Evolutionary conservation across 2,797 vertebrate genomes (phyloP).

Genomic region (Sebastes melanostomus): DNA sequence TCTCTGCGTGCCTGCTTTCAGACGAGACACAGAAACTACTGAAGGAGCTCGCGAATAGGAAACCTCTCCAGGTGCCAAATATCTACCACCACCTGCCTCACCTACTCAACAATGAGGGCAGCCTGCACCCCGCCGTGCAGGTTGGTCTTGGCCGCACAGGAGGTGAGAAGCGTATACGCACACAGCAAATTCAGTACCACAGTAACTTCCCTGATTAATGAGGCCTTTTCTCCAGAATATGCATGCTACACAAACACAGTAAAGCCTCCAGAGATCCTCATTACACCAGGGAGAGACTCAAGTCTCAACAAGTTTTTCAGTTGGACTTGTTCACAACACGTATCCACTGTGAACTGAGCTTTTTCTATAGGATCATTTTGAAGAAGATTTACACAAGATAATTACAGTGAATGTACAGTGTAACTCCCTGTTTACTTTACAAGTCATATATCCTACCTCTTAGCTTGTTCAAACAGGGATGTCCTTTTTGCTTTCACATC

Average conservation of each 20-base stretch:
- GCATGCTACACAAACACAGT: slow-evolving; percentile 11
- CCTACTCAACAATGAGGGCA: slow-evolving; percentile 95
- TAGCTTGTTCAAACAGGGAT: neutral
- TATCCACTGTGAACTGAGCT: slow-evolving; percentile 14
- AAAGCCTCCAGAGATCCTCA: slow-evolving; percentile 19
- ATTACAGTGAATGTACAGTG: neutral
- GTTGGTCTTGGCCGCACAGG: slow-evolving; percentile 93
- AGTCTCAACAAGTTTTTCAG: slow-evolving; percentile 46
- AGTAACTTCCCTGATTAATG: neutral
- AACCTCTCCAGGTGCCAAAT: slow-evolving; percentile 97
- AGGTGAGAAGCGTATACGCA: slow-evolving; percentile 79
- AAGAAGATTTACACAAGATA: neutral
- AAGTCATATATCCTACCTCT: neutral
- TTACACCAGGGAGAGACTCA: slow-evolving; percentile 18
- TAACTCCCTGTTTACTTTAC: neutral
- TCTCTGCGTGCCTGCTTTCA: slow-evolving; percentile 59
- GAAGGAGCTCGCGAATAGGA: slow-evolving; percentile 92
- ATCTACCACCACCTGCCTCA: slow-evolving; percentile 99
- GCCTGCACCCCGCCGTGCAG: slow-evolving; percentile 95
- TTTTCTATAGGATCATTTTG: neutral
- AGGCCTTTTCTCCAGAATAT: neutral
- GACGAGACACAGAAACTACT: slow-evolving; percentile 96
- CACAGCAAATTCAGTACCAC: neutral
- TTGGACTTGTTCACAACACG: slow-evolving; percentile 23
- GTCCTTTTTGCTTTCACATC: neutral